These are phyloP conservation scores for Parauchenoglanis ngamensis DNA, from an alignment of 2,797 vertebrate genomes.

Conservation along the genomic window DNA sequence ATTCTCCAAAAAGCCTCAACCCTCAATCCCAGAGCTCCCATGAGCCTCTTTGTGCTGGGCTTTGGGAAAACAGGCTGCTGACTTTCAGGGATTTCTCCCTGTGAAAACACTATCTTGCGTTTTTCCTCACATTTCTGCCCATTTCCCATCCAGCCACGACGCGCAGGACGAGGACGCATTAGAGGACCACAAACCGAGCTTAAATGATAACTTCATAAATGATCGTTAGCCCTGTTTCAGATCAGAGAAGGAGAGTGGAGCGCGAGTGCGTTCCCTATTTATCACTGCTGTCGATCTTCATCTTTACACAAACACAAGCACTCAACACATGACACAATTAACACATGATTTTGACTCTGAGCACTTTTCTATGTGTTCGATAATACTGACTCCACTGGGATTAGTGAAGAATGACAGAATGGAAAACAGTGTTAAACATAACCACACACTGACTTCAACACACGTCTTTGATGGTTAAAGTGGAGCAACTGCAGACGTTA, in stretches of 20 bases:
- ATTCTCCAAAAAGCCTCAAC: background rate
- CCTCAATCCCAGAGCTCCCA: background rate
- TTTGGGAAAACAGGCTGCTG: background rate
- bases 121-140: background rate
- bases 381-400: background rate
- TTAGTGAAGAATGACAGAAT: background rate
- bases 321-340: background rate
- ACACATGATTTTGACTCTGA: background rate
- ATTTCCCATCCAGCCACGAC: background rate
- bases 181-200: constrained; percentile 13
- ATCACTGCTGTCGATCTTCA: background rate
- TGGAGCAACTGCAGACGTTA: background rate
- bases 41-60: constrained; percentile 19
- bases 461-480: background rate
- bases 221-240: background rate
- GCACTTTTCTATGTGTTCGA: background rate
- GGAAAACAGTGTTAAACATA: background rate
- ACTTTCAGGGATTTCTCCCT: constrained; percentile 2
- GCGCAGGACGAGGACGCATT: background rate
- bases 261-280: background rate
- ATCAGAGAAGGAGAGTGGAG: background rate
- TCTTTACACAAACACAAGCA: background rate
- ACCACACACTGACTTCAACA: constrained; percentile 6
- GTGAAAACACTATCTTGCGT: background rate
- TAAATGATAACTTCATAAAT: background rate